Evolutionary conservation across 1,140 invertebrate genomes (phyloP).

Genomic region (Artemia franciscana): DNA sequence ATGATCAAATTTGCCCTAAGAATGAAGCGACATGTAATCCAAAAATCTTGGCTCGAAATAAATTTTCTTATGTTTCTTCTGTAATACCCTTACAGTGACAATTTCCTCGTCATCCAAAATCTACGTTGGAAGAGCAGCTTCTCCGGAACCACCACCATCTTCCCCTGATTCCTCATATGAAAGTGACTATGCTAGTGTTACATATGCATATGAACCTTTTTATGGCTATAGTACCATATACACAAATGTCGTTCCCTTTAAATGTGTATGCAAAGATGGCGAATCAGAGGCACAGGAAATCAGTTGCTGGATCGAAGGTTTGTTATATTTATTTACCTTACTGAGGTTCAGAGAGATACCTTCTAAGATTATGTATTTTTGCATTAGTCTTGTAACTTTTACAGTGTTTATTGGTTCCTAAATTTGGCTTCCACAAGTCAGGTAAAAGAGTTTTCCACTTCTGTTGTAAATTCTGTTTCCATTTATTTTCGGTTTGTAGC

Average conservation of each 20-base stretch:
- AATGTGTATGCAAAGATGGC: not conserved
- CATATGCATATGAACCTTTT: too few relatives aligned
- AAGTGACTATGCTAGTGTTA: not conserved
- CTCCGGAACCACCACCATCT: not conserved
- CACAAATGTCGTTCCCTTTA: not conserved
- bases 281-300: conserved; percentile 2
- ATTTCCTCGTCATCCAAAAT: conserved; percentile 3
- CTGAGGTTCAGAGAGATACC: not conserved
- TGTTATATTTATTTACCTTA: not conserved
- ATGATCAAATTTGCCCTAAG: too few relatives aligned
- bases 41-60: too few relatives aligned
- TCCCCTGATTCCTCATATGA: not conserved
- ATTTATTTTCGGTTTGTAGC: not conserved
- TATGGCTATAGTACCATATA: not conserved
- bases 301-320: conserved; percentile 8
- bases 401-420: too few relatives aligned
- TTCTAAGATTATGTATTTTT: not conserved
- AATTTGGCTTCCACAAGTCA: too few relatives aligned
- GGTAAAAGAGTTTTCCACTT: too few relatives aligned
- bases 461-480: not conserved
- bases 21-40: too few relatives aligned
- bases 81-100: not conserved
- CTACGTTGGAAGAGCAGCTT: not conserved
- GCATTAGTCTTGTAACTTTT: too few relatives aligned
- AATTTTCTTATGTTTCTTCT: too few relatives aligned